These are phyloP conservation scores for Lepidonotus clava DNA, from an alignment of 2,888 invertebrate species.

Conservation along the genomic window DNA sequence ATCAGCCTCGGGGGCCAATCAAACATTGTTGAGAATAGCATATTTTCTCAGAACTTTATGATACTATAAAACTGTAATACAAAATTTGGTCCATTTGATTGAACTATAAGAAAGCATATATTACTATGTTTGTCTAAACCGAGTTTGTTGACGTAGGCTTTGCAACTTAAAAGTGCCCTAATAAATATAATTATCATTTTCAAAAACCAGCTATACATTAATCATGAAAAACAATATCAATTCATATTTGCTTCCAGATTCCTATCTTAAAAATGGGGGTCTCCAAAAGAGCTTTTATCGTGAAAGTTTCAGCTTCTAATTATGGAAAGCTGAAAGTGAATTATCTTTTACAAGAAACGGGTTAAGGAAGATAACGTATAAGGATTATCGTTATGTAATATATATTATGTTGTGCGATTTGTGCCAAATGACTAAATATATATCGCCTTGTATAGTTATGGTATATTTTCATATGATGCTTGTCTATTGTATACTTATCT, in stretches of 20 bases:
- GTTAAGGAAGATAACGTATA: background rate
- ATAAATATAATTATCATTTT: no score
- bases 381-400: background rate
- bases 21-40: no score
- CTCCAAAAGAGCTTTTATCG: background rate
- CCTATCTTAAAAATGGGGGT: background rate
- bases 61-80: no score
- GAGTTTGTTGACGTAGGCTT: no score
- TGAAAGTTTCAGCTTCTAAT: background rate
- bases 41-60: no score
- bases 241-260: background rate
- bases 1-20: no score
- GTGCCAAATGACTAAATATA: slow-evolving; percentile 29
- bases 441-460: background rate
- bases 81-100: no score
- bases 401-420: background rate
- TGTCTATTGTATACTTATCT: background rate
- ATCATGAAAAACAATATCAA: background rate
- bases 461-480: slow-evolving; percentile 45
- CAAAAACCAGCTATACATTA: no score
- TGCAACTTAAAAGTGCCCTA: no score
- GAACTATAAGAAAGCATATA: no score
- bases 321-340: background rate
- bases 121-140: no score
- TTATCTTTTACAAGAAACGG: background rate